These are phyloP conservation scores for Omphaloscelis lunosa DNA, from an alignment of 2,888 invertebrate genomes.

Conservation along the genomic window DNA sequence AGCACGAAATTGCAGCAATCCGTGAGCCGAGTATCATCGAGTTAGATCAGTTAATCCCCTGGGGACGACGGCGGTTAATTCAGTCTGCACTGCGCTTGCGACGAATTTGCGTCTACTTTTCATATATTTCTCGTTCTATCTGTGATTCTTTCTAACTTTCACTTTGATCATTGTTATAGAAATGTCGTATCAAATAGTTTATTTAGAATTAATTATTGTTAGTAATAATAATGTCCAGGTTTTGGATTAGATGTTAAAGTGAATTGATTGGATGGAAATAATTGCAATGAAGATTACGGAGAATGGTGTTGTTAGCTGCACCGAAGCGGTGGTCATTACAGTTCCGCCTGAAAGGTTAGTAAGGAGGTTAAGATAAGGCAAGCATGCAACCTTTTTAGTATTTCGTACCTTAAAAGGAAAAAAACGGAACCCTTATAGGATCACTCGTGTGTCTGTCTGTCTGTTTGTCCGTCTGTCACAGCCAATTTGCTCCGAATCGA, in stretches of 20 bases:
- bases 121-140: constrained; percentile 11
- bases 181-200: constrained; percentile 52
- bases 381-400: constrained; percentile 22
- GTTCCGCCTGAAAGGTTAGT: constrained; percentile 71
- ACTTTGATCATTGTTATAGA: background rate
- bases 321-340: constrained; percentile 61
- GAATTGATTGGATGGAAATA: constrained; percentile 45
- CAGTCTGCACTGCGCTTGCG: constrained; percentile 75
- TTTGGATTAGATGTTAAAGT: constrained; percentile 41
- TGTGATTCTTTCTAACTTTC: constrained; percentile 24
- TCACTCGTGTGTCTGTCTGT: no score
- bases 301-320: constrained; percentile 67
- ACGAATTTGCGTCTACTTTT: constrained; percentile 69
- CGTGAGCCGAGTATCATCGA: constrained; percentile 80
- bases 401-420: no score
- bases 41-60: constrained; percentile 83
- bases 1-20: constrained; percentile 87
- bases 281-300: constrained; percentile 84
- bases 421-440: no score
- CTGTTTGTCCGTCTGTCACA: no score
- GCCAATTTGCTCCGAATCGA: no score
- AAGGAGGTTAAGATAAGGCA: constrained; percentile 45
- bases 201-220: constrained; percentile 36
- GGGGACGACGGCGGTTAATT: constrained; percentile 71
- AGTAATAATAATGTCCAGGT: constrained; percentile 34